Evolutionary conservation across 2,888 invertebrate genomes (phyloP), one percentile per base, ranked within the genome.

Genomic region (Andrena fulva): DNA sequence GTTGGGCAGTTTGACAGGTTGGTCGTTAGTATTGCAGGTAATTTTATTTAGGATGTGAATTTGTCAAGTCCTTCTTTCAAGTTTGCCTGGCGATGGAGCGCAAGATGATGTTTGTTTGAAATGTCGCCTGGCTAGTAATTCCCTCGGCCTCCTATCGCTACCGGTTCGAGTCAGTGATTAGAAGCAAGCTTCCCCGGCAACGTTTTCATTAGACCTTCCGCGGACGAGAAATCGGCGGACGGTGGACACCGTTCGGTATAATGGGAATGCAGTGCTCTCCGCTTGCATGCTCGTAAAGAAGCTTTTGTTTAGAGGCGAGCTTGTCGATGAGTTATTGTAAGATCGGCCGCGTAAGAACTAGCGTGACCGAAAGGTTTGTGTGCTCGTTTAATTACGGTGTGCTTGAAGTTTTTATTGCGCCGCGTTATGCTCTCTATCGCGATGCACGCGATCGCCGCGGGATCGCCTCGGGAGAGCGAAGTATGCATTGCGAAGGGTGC

Each of bases 371-470:
- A 81, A 81, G 85, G 81, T 80, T 81, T 80, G 78, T 80, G 64
- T 56, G 84, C 81, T 56, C 81, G 81, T 83, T 87, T 87, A 87
- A 87, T 87, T 85, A 81, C 87, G 33, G 56, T 27, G 67, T 77
- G 82, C 75, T 77, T 71, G 67, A 63, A 69, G 76, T 87, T 87
- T 87, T 87, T 87, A 85, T 84, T 84, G 75, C 79, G 66, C 66
- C 68, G 68, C 79, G 87, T 85, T 87, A 80, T 75, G 68, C 71
- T 87, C 77, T 76, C 77, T 76, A 69, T 77, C 75, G 73, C 84
- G 84, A 69, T 81, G 85, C 87, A 87, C 87, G 87, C 87, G 87
- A 87, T 87, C 87, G 72, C 59, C 62, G 80, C 83, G 75, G 81
- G 77, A 83, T 76, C 56, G 56, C 10, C 52, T 52, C 78, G 77